Base-by-base conservation (phyloP, 2,888 invertebrate genomes). In the Archips crataeganus region DNA sequence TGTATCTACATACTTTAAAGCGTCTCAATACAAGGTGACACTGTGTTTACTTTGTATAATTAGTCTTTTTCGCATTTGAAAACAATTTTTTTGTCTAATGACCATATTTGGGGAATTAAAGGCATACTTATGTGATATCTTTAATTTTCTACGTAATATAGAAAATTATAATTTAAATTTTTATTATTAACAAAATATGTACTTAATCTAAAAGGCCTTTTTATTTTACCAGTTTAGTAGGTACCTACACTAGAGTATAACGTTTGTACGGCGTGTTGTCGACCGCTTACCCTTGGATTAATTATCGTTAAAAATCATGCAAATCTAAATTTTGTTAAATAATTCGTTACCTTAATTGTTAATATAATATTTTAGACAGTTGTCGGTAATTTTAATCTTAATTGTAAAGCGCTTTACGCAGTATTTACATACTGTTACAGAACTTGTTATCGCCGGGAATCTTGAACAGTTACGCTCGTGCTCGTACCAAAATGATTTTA, bases 311-410 rank as follows among this genome's bases (percentile, higher is more conserved):
- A 49, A 47, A 64, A 71, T 71, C 59, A 71, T 71, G 70, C 64
- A 59, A 71, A 71, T 71, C 57, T 49, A 32, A 59, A 65, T 71
- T 64, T 71, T 32, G 64, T 64, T 71, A 64, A 47, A 39, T 71
- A 47, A 71, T 64, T 71, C 57, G 64, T 64, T 71, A 45, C 64
- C 64, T 64, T 47, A 49, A 64, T 71, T 64, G 70, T 64, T 64
- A 57, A 57, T 64, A 64, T 45, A 63, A 63, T 71, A 65, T 71
- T 65, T 23, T 64, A 71, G 64, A 59, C 57, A 63, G 64, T 47
- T 63, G 62, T 36, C 47, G 10, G 15, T 63, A 34, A 47, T 49
- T 47, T 71, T 59, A 59, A 71, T 70, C 49, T 63, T 45, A 70
- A 63, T 63, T 57, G 57, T 71, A 36, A 64, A 65, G 42, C 63